A percentile compares a stretch with the other conserved stretches of the same genome.
phyloP scores from a whole-genome alignment of 2,113 vertebrate genomes.

The Rhineura floridana region DNA sequence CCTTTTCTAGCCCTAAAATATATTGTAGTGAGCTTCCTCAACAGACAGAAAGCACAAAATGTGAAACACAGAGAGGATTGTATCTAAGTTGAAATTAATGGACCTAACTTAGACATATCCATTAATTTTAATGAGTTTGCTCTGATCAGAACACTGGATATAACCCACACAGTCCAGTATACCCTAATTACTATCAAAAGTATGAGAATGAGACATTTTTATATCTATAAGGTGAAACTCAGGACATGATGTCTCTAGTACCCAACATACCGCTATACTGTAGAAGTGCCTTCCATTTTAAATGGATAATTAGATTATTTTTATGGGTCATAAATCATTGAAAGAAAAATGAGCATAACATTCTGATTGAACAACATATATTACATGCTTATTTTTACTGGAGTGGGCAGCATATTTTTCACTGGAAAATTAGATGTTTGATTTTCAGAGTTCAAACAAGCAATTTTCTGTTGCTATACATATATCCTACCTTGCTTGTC shows the following conservation, averaged over 20 bases:
- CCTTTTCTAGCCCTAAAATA: too few species aligned
- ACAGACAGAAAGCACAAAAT: too few species aligned
- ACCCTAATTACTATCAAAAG: not conserved
- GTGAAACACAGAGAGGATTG: too few species aligned
- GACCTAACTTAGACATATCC: too few species aligned
- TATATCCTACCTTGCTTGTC: not conserved
- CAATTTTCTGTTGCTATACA: not conserved
- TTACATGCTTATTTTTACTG: conserved; percentile 25
- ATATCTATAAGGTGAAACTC: not conserved
- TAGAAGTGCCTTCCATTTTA: not conserved
- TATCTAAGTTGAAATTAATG: too few species aligned
- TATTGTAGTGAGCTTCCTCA: too few species aligned
- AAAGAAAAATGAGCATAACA: conserved; percentile 22
- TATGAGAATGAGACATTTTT: not conserved
- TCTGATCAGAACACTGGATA: too few species aligned
- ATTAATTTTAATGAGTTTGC: too few species aligned
- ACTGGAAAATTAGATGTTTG: conserved; percentile 9
- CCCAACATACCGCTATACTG: not conserved
- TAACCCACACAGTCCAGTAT: not conserved
- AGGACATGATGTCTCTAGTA: not conserved
- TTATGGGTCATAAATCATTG: conserved; percentile 32
- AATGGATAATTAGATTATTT: conserved; percentile 13
- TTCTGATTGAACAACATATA: not conserved
- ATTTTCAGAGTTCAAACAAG: conserved; percentile 8
- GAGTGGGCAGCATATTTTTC: not conserved